Evolutionary conservation across 2,888 invertebrate genomes (phyloP).

Genomic region (Caenorhabditis sp.): DNA sequence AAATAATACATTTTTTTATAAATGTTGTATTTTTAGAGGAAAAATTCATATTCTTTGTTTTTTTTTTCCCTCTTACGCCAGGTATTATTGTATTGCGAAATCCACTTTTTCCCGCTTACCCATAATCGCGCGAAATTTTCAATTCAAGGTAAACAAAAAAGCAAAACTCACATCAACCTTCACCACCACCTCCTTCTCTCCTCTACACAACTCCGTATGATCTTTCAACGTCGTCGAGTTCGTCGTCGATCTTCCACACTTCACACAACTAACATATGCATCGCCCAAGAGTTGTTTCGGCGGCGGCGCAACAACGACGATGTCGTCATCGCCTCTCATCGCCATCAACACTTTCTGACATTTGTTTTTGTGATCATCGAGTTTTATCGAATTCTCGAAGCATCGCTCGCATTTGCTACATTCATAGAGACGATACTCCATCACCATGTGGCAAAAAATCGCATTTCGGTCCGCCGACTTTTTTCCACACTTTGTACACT

Average conservation of each 20-base stretch:
- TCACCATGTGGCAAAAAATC: slow-evolving; percentile 5
- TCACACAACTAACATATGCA: neutral
- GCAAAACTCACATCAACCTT: neutral
- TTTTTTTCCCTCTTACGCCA: too few species aligned
- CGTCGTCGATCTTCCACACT: neutral
- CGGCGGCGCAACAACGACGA: neutral
- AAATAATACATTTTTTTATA: too few species aligned
- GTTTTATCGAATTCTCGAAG: slow-evolving; percentile 3
- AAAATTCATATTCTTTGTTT: too few species aligned
- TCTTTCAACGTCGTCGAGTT: neutral
- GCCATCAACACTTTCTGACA: neutral
- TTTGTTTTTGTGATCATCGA: neutral
- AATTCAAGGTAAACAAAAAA: too few species aligned
- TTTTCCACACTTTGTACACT: slow-evolving; percentile 5
- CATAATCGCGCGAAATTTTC: too few species aligned
- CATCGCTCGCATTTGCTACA: slow-evolving; percentile 9
- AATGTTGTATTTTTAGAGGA: too few species aligned
- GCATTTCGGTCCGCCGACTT: slow-evolving; percentile 2
- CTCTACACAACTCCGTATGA: neutral
- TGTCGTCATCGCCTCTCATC: neutral
- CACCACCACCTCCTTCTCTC: neutral
- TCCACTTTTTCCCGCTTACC: too few species aligned
- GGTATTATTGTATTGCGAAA: too few species aligned
- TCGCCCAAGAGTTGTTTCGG: neutral
- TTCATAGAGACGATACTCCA: slow-evolving; percentile 7